Evolutionary conservation across 2,113 vertebrate species (phyloP).

Genomic region (Saimiri boliviensis): DNA sequence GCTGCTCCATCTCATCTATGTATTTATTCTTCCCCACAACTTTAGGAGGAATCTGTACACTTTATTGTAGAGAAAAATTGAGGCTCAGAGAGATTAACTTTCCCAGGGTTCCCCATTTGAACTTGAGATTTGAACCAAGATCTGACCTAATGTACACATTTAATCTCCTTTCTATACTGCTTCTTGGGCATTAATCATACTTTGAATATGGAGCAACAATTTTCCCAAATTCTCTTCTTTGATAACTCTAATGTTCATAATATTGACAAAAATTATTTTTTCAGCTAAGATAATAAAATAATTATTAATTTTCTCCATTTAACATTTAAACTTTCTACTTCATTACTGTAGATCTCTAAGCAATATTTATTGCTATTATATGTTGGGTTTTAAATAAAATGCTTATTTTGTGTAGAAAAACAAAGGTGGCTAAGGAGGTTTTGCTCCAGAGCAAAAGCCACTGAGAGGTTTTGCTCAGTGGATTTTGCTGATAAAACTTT

Average conservation of each 20-base stretch:
- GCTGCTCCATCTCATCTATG: background rate
- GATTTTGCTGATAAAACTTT: background rate
- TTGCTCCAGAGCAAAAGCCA: background rate
- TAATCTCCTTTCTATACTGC: background rate
- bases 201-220: background rate
- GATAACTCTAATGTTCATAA: background rate
- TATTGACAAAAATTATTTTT: background rate
- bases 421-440: background rate
- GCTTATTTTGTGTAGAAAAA: background rate
- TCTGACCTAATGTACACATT: background rate
- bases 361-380: background rate
- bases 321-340: background rate
- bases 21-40: background rate
- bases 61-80: background rate
- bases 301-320: background rate
- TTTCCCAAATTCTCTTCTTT: background rate
- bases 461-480: background rate
- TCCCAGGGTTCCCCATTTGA: background rate
- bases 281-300: background rate
- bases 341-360: background rate
- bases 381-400: background rate
- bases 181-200: background rate
- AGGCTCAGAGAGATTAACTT: background rate
- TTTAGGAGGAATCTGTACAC: background rate
- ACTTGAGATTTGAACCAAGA: constrained; percentile 15